Percentiles rank a stretch among this genome's conserved stretches.
Conservation (phyloP, 2,113 vertebrate species). For the Menura novaehollandiae region DNA sequence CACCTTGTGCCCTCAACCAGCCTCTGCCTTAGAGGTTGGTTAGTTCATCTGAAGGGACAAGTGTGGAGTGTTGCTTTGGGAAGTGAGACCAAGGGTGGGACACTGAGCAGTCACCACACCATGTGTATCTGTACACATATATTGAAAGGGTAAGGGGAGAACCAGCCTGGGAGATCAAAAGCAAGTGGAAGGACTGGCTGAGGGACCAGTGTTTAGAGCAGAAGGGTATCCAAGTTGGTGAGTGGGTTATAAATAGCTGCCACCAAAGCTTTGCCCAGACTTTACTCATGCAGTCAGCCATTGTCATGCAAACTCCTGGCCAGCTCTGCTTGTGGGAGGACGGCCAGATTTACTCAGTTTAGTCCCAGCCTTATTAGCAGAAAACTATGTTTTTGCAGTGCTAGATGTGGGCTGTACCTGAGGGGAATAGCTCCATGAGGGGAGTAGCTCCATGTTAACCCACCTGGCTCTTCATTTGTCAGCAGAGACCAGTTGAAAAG, state of each 20-base stretch:
- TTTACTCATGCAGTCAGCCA: neutral
- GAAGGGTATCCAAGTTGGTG: neutral
- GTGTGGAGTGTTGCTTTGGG: neutral
- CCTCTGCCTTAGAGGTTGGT: neutral
- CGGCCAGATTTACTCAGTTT: neutral
- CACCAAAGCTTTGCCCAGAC: neutral
- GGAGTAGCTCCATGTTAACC: neutral
- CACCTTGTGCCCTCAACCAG: neutral
- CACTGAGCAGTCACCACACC: neutral
- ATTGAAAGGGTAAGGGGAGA: neutral
- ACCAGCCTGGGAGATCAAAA: neutral
- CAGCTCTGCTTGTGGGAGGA: neutral
- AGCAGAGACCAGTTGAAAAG: neutral
- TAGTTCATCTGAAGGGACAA: neutral
- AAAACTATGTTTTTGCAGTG: neutral
- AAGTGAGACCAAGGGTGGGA: neutral
- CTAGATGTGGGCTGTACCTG: neutral
- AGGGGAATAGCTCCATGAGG: neutral
- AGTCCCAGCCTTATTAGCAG: neutral
- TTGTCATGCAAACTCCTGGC: neutral
- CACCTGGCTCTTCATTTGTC: neutral
- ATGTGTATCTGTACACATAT: accelerated
- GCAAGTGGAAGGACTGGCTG: neutral
- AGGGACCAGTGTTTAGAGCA: neutral
- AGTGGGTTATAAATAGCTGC: neutral